Evolutionary conservation across 2,113 vertebrate species (phyloP).

Genomic region (Reinhardtius hippoglossoides): DNA sequence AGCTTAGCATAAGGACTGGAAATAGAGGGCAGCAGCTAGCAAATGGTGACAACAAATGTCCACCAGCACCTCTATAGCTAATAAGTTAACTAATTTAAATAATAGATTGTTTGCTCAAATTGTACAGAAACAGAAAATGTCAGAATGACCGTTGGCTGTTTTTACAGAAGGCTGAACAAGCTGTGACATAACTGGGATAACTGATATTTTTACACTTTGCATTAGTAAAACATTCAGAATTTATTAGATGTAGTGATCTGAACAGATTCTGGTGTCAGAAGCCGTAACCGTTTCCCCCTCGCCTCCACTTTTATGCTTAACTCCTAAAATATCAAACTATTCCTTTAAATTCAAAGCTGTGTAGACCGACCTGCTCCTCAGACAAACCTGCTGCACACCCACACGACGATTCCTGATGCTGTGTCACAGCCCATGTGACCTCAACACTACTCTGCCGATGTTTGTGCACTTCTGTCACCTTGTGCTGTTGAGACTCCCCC

Average conservation of each 20-base stretch:
- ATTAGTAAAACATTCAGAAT: too few relatives aligned
- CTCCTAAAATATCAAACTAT: conserved; percentile 6
- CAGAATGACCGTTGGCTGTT: background rate
- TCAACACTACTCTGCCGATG: conserved; percentile 1
- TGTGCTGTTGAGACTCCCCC: conserved; percentile 49
- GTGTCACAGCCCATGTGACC: conserved; percentile 28
- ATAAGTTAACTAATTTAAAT: background rate
- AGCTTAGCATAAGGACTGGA: background rate
- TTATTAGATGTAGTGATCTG: background rate
- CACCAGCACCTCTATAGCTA: background rate
- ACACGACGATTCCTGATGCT: conserved; percentile 16
- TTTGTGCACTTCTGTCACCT: conserved; percentile 43
- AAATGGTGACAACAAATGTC: background rate
- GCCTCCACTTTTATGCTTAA: background rate
- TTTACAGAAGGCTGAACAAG: too few relatives aligned
- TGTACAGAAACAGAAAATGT: background rate
- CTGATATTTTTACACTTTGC: background rate
- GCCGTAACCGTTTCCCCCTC: background rate
- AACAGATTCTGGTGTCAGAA: background rate
- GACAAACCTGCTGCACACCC: background rate
- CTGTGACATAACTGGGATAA: too few relatives aligned
- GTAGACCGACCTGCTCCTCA: background rate
- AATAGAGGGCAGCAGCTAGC: background rate
- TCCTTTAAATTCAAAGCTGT: conserved; percentile 2
- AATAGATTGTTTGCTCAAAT: background rate